A percentile compares a stretch with the other conserved stretches of the same genome.
phyloP scores from a whole-genome alignment of 2,797 vertebrate genomes.

The Acanthis flammea region DNA sequence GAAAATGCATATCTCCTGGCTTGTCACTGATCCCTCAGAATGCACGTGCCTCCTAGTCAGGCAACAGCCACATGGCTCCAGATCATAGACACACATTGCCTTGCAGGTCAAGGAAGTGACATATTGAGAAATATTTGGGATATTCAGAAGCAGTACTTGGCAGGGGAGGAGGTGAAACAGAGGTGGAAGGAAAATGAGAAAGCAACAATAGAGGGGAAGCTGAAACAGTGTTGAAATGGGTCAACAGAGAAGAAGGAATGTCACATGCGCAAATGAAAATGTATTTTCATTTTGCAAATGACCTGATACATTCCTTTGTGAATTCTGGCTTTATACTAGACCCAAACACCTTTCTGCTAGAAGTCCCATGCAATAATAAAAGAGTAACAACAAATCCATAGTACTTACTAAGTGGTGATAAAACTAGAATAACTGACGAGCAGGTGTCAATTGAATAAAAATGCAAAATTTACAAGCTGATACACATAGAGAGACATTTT shows the following conservation, averaged over 20 bases:
- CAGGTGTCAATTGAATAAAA: neutral
- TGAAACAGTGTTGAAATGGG: neutral
- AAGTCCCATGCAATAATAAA: neutral
- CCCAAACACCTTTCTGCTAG: neutral
- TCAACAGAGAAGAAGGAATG: neutral
- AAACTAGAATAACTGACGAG: neutral
- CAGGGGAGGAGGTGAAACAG: neutral
- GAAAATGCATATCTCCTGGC: conserved; percentile 16
- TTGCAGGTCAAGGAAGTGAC: neutral
- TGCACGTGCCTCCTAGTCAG: neutral
- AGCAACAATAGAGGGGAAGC: neutral
- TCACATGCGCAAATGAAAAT: neutral
- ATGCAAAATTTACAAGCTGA: neutral
- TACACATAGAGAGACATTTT: neutral
- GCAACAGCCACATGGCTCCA: neutral
- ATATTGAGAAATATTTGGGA: neutral
- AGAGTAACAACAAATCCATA: neutral
- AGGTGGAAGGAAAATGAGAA: neutral
- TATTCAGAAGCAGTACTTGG: neutral
- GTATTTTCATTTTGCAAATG: neutral
- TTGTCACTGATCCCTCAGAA: conserved; percentile 27
- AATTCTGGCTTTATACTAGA: neutral
- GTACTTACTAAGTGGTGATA: neutral
- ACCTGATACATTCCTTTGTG: neutral
- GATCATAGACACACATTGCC: neutral